Percentiles rank a stretch among this genome's conserved stretches.
Evolutionary conservation across 1,140 invertebrate genomes (phyloP).

Genomic region (Bombus superbus): DNA sequence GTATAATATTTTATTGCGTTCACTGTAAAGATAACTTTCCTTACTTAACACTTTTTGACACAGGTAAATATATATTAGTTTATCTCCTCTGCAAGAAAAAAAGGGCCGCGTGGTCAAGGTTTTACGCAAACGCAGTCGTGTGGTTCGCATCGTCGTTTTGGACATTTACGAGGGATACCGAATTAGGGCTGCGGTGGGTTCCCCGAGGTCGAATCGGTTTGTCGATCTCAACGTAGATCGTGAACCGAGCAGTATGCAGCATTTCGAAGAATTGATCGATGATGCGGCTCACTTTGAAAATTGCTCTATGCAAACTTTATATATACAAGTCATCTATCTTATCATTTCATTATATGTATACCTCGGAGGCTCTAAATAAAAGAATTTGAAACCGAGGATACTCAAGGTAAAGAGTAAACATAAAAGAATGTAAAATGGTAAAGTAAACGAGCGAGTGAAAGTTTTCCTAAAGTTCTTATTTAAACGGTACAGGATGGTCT

Average conservation of each 20-base stretch:
- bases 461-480: neutral
- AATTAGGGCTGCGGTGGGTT: constrained; percentile 9
- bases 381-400: neutral
- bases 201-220: constrained; percentile 3
- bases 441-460: neutral
- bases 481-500: neutral
- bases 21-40: neutral
- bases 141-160: neutral
- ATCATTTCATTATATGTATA: no score
- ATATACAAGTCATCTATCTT: no score
- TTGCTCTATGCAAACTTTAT: neutral
- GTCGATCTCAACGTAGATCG: constrained; percentile 5
- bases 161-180: neutral
- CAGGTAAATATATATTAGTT: neutral
- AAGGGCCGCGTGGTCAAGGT: neutral
- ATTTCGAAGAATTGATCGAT: neutral
- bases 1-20: neutral
- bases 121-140: neutral
- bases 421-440: neutral
- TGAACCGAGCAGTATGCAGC: neutral
- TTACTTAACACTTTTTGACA: neutral
- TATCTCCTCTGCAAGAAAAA: neutral
- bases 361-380: neutral
- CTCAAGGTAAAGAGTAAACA: neutral
- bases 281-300: neutral